Percentiles rank a stretch among this genome's conserved stretches.
phyloP scores from a whole-genome alignment of 2,797 vertebrate genomes.

The Podargus strigoides region DNA sequence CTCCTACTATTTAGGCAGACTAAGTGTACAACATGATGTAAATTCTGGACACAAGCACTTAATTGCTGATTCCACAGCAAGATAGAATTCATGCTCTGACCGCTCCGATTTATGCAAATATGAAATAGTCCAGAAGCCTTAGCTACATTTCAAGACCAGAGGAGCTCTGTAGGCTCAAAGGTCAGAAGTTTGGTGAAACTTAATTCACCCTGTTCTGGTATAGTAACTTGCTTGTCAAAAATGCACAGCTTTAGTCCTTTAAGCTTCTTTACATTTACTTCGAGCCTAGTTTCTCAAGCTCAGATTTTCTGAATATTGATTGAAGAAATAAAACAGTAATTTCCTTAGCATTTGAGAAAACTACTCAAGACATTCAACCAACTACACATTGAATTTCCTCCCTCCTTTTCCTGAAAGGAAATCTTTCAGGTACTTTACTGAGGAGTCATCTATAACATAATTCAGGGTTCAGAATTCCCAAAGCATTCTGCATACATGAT shows the following conservation, averaged over 20 bases:
- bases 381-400: not conserved
- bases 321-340: not conserved
- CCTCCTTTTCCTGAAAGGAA: not conserved
- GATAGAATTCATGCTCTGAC: not conserved
- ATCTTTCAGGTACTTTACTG: not conserved
- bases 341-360: not conserved
- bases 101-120: not conserved
- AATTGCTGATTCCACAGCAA: not conserved
- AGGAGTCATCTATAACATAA: not conserved
- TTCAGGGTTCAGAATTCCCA: not conserved
- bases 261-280: not conserved
- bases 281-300: not conserved
- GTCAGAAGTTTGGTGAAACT: not conserved
- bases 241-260: not conserved
- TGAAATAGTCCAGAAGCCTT: not conserved
- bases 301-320: not conserved
- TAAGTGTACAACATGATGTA: not conserved
- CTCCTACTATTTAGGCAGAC: not conserved
- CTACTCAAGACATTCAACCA: not conserved
- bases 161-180: not conserved
- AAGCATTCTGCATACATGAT: not conserved
- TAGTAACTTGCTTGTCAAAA: not conserved
- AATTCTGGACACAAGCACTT: not conserved
- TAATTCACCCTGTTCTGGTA: not conserved
- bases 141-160: not conserved